Percentiles rank a stretch among this genome's conserved stretches.
Conservation (phyloP, 2,888 invertebrate species). For the Lypha dubia region DNA sequence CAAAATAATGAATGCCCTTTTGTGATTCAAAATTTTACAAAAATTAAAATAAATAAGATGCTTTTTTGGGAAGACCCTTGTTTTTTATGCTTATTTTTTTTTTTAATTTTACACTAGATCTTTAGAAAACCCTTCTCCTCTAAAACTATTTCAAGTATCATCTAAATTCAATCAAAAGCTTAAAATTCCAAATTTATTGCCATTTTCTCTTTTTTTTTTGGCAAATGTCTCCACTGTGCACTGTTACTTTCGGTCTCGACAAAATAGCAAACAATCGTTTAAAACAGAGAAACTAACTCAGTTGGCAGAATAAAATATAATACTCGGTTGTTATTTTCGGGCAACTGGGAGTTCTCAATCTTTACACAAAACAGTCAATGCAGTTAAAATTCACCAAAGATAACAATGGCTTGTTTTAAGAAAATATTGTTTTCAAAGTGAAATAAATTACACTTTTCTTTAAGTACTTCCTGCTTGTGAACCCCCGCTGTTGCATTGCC, state of each 20-base stretch:
- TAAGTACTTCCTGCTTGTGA: constrained; percentile 10
- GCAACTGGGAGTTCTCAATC: constrained; percentile 2
- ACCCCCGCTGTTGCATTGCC: background rate
- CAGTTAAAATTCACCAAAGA: background rate
- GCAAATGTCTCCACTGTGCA: too few species aligned
- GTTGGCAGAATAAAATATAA: constrained; percentile 11
- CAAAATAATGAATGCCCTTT: too few species aligned
- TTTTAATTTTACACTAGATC: too few species aligned
- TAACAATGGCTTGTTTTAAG: background rate
- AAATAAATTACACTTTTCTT: constrained; percentile 4
- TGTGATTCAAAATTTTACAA: too few species aligned
- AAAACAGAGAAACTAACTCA: background rate
- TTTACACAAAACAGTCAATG: background rate
- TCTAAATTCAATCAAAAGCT: too few species aligned
- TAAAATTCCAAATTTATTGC: too few species aligned
- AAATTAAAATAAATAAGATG: too few species aligned
- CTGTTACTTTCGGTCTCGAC: constrained; percentile 42
- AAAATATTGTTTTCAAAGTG: background rate
- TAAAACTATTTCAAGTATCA: too few species aligned
- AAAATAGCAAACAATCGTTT: constrained; percentile 13
- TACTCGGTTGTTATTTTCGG: background rate
- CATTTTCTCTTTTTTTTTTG: too few species aligned
- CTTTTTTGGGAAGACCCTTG: too few species aligned
- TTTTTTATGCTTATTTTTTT: too few species aligned
- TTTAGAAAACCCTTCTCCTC: too few species aligned